Conservation (phyloP, 2,888 invertebrate genomes). For the Protonemura montana region DNA sequence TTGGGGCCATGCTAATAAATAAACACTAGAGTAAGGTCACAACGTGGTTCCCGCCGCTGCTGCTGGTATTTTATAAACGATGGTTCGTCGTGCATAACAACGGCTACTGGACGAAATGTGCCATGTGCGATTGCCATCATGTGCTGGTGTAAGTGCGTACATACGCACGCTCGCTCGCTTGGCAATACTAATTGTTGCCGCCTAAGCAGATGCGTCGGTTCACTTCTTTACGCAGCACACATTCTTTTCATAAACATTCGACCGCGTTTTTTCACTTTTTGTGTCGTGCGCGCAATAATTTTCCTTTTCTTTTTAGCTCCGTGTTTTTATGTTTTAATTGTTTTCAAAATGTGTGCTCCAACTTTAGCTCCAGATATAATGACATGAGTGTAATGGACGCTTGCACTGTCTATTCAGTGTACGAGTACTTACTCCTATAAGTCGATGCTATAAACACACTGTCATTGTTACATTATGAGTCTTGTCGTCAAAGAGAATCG, state of each 20-base stretch:
- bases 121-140: background rate
- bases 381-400: no score
- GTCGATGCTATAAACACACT: no score
- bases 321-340: background rate
- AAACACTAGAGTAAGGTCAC: background rate
- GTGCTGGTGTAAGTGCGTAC: no score
- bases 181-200: background rate
- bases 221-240: constrained; percentile 12
- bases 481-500: no score
- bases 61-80: background rate
- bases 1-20: background rate
- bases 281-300: background rate
- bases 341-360: background rate
- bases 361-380: no score
- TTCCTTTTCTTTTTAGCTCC: background rate
- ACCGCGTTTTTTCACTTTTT: background rate
- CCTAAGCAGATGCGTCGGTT: background rate
- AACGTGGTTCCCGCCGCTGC: background rate
- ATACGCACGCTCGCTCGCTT: background rate
- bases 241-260: constrained; percentile 21
- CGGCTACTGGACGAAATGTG: background rate
- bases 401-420: no score
- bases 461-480: no score
- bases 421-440: no score
- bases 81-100: background rate